phyloP scores from a whole-genome alignment of 2,113 vertebrate species.

The Glaucidium brasilianum region DNA sequence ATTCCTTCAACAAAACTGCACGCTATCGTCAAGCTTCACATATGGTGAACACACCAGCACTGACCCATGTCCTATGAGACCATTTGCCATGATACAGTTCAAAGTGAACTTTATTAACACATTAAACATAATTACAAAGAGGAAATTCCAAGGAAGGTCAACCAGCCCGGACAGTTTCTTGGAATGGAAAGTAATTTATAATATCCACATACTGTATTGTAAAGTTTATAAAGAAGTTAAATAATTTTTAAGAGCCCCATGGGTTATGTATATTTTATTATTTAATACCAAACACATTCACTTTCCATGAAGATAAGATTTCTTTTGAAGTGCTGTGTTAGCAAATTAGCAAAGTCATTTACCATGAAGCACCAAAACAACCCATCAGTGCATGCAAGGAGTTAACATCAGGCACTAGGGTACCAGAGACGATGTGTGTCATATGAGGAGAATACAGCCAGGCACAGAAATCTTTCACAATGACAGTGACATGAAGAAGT shows the following conservation, averaged over 20 bases:
- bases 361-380: constrained; percentile 1
- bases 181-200: constrained; percentile 64
- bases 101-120: constrained; percentile 76
- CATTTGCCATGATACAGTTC: constrained; percentile 67
- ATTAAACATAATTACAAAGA: constrained; percentile 71
- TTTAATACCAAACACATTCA: constrained; percentile 55
- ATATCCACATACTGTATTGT: constrained; percentile 61
- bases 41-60: constrained; percentile 64
- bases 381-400: background rate
- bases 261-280: constrained; percentile 54
- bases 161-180: constrained; percentile 59
- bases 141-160: constrained; percentile 75
- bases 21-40: constrained; percentile 32
- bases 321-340: constrained; percentile 44
- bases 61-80: constrained; percentile 67
- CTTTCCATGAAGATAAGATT: constrained; percentile 55
- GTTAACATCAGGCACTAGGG: background rate
- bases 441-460: background rate
- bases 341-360: constrained; percentile 41
- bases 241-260: constrained; percentile 62
- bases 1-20: constrained; percentile 16
- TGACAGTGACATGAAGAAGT: background rate
- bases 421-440: background rate
- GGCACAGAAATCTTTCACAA: background rate
- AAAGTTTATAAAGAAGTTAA: constrained; percentile 68